These are phyloP conservation scores for Zosterops japonicus DNA, from an alignment of 2,113 vertebrate genomes.

Conservation along the genomic window DNA sequence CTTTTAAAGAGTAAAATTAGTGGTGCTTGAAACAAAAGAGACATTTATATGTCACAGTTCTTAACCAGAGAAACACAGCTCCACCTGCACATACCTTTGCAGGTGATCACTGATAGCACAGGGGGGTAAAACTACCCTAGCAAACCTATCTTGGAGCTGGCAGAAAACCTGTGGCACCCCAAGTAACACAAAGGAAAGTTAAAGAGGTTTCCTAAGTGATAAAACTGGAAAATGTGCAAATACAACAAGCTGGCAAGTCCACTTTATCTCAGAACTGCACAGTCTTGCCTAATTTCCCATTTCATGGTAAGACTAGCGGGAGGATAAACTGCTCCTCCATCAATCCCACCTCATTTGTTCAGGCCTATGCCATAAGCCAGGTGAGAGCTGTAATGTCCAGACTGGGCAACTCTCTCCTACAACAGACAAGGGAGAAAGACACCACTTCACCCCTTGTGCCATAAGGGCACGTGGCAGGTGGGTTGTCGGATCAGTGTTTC, in stretches of 20 bases:
- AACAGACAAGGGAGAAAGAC: not conserved
- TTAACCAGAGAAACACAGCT: not conserved
- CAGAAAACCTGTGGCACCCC: not conserved
- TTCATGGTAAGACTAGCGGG: not conserved
- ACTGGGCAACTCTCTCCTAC: not conserved
- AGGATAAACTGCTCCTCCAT: not conserved
- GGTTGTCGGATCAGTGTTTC: not conserved
- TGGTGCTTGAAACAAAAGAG: not conserved
- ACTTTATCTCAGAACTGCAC: not conserved
- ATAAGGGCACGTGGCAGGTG: not conserved
- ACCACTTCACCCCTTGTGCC: not conserved
- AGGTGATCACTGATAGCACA: not conserved
- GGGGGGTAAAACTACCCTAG: rapidly evolving
- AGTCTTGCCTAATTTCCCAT: not conserved
- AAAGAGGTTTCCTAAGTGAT: not conserved
- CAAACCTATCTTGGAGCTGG: not conserved
- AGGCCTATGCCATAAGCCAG: not conserved
- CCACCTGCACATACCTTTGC: not conserved
- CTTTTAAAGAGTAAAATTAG: not conserved
- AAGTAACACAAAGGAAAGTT: not conserved
- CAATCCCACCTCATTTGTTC: not conserved
- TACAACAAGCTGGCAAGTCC: not conserved
- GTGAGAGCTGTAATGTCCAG: not conserved
- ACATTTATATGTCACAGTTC: not conserved
- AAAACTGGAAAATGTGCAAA: not conserved